Base-by-base conservation (phyloP, 2,888 invertebrate genomes). In the Monoplex corrugatus region DNA sequence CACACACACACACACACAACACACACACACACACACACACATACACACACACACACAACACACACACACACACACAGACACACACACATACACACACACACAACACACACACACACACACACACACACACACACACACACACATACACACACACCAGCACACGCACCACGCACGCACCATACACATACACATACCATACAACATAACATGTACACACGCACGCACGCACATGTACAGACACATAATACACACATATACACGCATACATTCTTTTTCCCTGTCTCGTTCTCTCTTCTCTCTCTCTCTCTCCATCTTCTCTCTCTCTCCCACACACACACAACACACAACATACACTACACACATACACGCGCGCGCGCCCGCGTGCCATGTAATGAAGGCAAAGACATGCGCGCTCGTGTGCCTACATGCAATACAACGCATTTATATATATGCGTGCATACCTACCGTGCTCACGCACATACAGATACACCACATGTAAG, bases 1-100 rank as follows among this genome's bases (percentile, higher is more conserved):
- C 57, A 57, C 57, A 57, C 75, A 75, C 75, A n/a, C 75, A 75
- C 75, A 57, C 57, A 57, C 57, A 57, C 28, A n/a, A 10, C 57
- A 57, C 57, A 57, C 28, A 1, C 57, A 57, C 57, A 57, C 2
- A 23, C 2, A 57, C 57, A 2, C 57, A 10, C 10, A 28, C 10
- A 1, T 57, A 28, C 57, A 57, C 28, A 57, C 28, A n/a, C n/a
- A n/a, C n/a, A n/a, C n/a, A n/a, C n/a, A n/a, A 28, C 57, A 28
- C 57, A 10, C 2, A 28, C 28, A 50, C 28, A 28, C 10, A 23
- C 57, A 28, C 19, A n/a, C 68, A 28, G 3, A 19, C 38, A 19
- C 45, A 23, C 78, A n/a, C 19, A 50, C 44, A 10, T 32, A 78
- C 87, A 28, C 38, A n/a, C n/a, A 28, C 86, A 38, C 63, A n/a